Evolutionary conservation across 2,888 invertebrate genomes (phyloP), one percentile per base, ranked within the genome.

Genomic region (Xestia rhomboidea): DNA sequence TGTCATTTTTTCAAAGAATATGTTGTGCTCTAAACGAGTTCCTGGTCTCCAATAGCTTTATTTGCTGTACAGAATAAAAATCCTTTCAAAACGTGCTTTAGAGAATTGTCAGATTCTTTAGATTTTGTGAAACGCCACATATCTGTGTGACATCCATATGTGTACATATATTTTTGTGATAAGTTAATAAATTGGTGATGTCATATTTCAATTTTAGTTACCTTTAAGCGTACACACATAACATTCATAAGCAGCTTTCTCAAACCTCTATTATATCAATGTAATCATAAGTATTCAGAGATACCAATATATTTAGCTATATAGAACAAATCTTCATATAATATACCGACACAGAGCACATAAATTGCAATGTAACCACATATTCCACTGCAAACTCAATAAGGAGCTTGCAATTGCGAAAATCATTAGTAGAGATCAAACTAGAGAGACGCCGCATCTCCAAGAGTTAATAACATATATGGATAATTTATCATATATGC

Each of bases 321-420:
- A 75, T 7, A 49, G 30, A 30, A 41, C 24, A 21, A 11, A 73
- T n/a, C n/a, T 51, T 15, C 8, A 34, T 27, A 51, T 24, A 24
- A 68, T 30, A 51, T 18, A 15, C n/a, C 62, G 34, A n/a, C 34
- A 8, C 10, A 60, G 18, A n/a, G 11, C 10, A 68, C 15, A 60
- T 49, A 30, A 60, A 44, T 49, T 76, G 76, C 44, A 68, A 51
- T 54, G 21, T 38, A 15, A 38, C 60, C 44, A 79, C 24, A 62
- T 62, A 73, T 62, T 46, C 7, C 38, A 38, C 51, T 7, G 18
- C 44, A 46, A 46, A 67, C 51, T 51, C 21, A 54, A 46, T 67
- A 30, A 15, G 44, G 41, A 67, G 30, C 21, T 1, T 49, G 6
- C n/a, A 66, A 67, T 60, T 73, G 30, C 30, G 24, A 73, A 54